Conservation (phyloP, 92 coral and sea anemone genomes). For the Plumapathes pennacea region DNA sequence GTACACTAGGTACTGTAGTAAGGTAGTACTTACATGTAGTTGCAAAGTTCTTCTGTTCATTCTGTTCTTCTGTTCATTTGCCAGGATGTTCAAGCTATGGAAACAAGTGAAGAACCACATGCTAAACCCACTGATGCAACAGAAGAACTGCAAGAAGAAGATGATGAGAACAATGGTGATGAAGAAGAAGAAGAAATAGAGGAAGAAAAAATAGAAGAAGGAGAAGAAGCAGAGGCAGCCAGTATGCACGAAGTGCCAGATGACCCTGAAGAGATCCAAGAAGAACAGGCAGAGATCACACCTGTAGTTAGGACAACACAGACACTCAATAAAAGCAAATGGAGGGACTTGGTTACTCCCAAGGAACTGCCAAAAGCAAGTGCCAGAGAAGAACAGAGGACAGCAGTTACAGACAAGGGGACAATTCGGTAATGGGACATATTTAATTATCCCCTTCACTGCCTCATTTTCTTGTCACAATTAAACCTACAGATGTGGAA, state of each 20-base stretch:
- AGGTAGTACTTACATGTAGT: too few species aligned
- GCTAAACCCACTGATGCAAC: not conserved
- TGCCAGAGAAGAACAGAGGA: too few species aligned
- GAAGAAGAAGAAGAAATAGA: not conserved
- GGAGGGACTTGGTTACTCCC: slow-evolving; percentile 81
- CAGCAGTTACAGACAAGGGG: too few species aligned
- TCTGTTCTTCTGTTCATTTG: not conserved
- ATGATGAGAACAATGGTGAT: not conserved
- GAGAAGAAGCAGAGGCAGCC: not conserved
- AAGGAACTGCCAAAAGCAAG: too few species aligned
- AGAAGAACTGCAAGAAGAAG: not conserved
- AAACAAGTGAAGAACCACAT: not conserved
- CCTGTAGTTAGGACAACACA: not conserved
- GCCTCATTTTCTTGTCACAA: too few species aligned
- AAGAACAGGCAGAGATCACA: not conserved
- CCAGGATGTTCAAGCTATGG: not conserved
- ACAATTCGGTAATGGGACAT: too few species aligned
- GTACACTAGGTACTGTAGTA: too few species aligned
- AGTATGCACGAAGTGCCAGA: not conserved
- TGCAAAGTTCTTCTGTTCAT: slow-evolving; percentile 11
- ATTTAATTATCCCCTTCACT: too few species aligned
- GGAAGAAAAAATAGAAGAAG: not conserved
- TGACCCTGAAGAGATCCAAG: not conserved
- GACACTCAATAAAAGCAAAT: slow-evolving; percentile 7
- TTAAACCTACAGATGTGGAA: too few species aligned